Percentiles rank a stretch among this genome's conserved stretches.
Conservation (phyloP, 2,113 vertebrate genomes). For the Origma solitaria region DNA sequence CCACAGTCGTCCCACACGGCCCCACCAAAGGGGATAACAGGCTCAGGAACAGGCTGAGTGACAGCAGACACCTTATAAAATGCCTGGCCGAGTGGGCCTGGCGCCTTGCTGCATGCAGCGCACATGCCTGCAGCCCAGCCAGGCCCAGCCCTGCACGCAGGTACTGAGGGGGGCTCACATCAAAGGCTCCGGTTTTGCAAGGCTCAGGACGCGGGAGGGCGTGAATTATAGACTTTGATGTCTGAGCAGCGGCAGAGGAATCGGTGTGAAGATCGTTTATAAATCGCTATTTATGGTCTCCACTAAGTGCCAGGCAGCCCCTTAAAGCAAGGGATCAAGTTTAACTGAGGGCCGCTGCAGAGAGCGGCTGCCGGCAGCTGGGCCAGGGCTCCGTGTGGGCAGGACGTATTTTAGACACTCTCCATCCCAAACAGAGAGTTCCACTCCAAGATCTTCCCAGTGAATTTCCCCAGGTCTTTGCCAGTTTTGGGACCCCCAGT, state of each 20-base stretch:
- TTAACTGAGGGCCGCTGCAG: conserved; percentile 43
- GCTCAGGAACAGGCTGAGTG: conserved; percentile 50
- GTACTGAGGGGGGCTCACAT: conserved; percentile 45
- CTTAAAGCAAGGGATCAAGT: conserved; percentile 61
- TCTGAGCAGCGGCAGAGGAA: conserved; percentile 43
- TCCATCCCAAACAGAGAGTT: neutral
- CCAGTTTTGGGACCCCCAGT: neutral
- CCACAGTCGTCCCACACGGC: neutral
- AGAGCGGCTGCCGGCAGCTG: neutral
- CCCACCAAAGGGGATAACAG: conserved; percentile 30
- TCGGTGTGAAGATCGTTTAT: conserved; percentile 61
- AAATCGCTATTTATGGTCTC: conserved; percentile 58
- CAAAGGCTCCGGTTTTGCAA: conserved; percentile 53
- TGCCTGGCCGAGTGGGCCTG: conserved; percentile 50
- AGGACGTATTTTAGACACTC: rapidly evolving
- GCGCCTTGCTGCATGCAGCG: conserved; percentile 51
- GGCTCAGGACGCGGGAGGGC: conserved; percentile 57
- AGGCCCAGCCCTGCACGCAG: conserved; percentile 10
- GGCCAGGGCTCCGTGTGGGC: neutral
- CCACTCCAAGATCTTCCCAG: neutral
- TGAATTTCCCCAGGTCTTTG: neutral
- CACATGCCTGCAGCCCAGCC: conserved; percentile 43
- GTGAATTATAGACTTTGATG: conserved; percentile 72
- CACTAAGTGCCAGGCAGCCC: conserved; percentile 60
- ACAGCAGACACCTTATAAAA: conserved; percentile 70